Conservation (phyloP, 2,113 vertebrate species). For the Donacobius atricapilla region DNA sequence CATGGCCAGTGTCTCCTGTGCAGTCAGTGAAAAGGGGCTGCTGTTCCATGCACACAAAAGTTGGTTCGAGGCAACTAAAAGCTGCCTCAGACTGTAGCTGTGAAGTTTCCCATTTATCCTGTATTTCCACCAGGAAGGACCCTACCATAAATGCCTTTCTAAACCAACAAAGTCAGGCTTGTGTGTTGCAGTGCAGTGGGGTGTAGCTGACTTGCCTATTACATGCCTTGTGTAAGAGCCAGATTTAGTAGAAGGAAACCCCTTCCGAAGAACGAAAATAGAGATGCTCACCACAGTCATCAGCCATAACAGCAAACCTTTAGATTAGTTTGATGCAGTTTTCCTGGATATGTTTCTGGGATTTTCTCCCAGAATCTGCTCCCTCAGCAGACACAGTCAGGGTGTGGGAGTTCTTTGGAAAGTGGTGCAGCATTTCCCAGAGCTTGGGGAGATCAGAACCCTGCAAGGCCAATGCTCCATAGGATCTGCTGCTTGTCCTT, state of each 20-base stretch:
- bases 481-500: neutral
- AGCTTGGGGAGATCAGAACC: fast-evolving
- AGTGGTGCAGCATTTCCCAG: neutral
- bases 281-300: neutral
- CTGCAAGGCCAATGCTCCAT: neutral
- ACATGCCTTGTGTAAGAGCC: neutral
- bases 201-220: neutral
- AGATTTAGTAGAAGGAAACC: neutral
- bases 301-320: neutral
- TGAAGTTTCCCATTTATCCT: neutral
- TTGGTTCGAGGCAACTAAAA: neutral
- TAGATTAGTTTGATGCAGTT: neutral
- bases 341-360: neutral
- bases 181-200: neutral
- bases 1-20: neutral
- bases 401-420: neutral
- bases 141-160: neutral
- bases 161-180: neutral
- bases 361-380: neutral
- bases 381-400: neutral
- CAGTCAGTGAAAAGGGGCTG: neutral
- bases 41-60: neutral
- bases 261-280: neutral
- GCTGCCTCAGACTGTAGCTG: neutral
- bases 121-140: neutral